These are phyloP conservation scores for Cordilura impudica DNA, from an alignment of 2,888 invertebrate species.

Conservation along the genomic window DNA sequence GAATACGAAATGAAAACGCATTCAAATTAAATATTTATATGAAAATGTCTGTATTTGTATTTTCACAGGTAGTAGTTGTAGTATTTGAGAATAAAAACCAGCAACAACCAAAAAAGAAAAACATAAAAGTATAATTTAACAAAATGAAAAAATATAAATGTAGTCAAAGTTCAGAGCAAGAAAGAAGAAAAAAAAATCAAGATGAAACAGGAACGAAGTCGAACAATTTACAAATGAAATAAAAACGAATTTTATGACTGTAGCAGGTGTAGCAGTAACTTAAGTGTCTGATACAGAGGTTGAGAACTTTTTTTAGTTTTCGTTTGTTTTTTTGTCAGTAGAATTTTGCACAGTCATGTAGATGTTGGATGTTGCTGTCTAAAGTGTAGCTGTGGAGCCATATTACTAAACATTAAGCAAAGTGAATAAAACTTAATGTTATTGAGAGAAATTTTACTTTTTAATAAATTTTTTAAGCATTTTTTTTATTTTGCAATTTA, in stretches of 20 bases:
- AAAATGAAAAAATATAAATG: slow-evolving; percentile 48
- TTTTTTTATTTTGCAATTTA: slow-evolving; percentile 49
- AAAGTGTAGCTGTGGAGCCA: slow-evolving; percentile 30
- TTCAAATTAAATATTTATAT: slow-evolving; percentile 75
- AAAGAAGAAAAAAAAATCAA: not conserved
- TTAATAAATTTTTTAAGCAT: slow-evolving; percentile 58
- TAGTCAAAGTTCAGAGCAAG: slow-evolving; percentile 36
- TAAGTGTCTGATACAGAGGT: slow-evolving; percentile 16
- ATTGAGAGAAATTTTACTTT: slow-evolving; percentile 51
- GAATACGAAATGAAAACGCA: slow-evolving; percentile 73
- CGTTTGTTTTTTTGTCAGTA: not conserved
- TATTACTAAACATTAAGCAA: slow-evolving; percentile 44
- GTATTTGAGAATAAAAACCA: no score
- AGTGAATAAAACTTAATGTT: slow-evolving; percentile 55
- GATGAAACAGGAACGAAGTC: not conserved
- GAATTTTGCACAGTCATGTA: slow-evolving; percentile 13
- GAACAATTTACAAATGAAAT: slow-evolving; percentile 50
- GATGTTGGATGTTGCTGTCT: slow-evolving; percentile 8
- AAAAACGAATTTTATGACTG: slow-evolving; percentile 55
- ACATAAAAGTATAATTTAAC: slow-evolving; percentile 47
- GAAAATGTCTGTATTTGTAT: slow-evolving; percentile 73
- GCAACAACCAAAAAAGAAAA: slow-evolving; percentile 46
- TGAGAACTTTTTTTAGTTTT: not conserved
- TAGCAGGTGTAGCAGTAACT: slow-evolving; percentile 55
- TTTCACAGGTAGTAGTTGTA: slow-evolving; percentile 42